Evolutionary conservation across 2,797 vertebrate genomes (phyloP), one percentile per base, ranked within the genome.

Genomic region (Helicolenus hilgendorfi): DNA sequence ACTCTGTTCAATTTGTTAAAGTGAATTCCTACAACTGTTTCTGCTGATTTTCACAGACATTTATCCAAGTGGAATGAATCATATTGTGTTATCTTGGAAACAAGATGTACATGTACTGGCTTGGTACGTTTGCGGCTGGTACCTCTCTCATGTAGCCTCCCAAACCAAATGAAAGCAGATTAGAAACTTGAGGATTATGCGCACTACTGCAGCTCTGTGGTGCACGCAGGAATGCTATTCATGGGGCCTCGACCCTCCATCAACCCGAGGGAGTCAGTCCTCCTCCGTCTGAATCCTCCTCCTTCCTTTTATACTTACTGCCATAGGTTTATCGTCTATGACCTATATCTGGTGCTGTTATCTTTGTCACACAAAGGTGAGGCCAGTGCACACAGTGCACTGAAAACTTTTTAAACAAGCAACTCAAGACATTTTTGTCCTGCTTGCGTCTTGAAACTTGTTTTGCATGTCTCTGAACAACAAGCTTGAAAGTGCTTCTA

Each of bases 221-320:
- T 81, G 45, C 60, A 82, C 60, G 20, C 59, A 85, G 72, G 86
- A 94, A 88, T 85, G 70, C 63, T 81, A 78, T 87, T 88, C 78
- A 91, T 58, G 68, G 70, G 76, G 79, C 87, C 77, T 81, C 65
- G 20, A 64, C 41, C 70, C 77, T 80, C 53, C 79, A 68, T 73
- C 60, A 77, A 75, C 55, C 31, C 45, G 45, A 70, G 13, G 31
- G 27, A 77, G 31, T 62, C 20, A 75, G 27, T 62, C 20, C 67
- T 72, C 63, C 74, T 41, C 20, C 11, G 11, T 58, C 29, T 24
- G 0, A 60, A 36, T 35, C 33, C 64, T 75, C 35, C 72, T 75
- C 62, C 45, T 70, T 35, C 55, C 49, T 84, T 75, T 74, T 24
- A 49, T 14, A 68, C 18, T 64, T 70, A 65, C 18, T 77, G 18